Evolutionary conservation across 2,888 invertebrate genomes (phyloP), one percentile per base, ranked within the genome.

Genomic region (Frankliniella intonsa): DNA sequence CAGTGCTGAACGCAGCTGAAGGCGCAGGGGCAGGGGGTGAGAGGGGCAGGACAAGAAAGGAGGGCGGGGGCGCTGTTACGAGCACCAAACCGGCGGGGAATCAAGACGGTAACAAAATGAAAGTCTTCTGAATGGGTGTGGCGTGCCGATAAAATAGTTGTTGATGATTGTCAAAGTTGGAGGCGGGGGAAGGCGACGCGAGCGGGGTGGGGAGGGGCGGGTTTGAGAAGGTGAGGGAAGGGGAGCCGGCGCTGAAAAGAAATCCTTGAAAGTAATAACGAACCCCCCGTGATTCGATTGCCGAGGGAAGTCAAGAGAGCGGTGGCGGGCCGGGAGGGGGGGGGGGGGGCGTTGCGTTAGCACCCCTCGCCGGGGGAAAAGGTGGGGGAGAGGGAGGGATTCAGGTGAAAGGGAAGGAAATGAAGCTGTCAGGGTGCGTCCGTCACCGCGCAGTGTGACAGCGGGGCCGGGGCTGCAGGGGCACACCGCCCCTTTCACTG

Each of bases 351-450:
- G 55, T 12, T 8, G 55, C 5, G 62, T 14, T 11, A n/a, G 38
- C 38, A 38, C 38, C 38, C 38, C 38, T 38, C 38, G 14, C 17
- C 17, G 14, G 62, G n/a, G 62, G 62, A 19, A 22, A 22, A 22
- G 9, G 22, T 69, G 11, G 69, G 69, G 69, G 22, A 0, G 22
- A 22, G 62, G 69, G n/a, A 62, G 62, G 62, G 69, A 76, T 22
- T 76, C 25, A 76, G 69, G 69, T 76, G 69, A 76, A 76, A 76
- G 69, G 69, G 69, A 76, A 76, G 69, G 69, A 76, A 76, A 76
- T 76, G 69, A 76, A 76, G 69, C 69, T 76, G 69, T 76, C 69
- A 76, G 62, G 62, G 62, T 62, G 62, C 62, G 62, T 62, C 62
- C 62, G 62, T 62, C 62, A 62, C 62, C 62, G 14, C 62, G 14